phyloP scores from a whole-genome alignment of 2,797 vertebrate genomes.

The Decapterus maruadsi region DNA sequence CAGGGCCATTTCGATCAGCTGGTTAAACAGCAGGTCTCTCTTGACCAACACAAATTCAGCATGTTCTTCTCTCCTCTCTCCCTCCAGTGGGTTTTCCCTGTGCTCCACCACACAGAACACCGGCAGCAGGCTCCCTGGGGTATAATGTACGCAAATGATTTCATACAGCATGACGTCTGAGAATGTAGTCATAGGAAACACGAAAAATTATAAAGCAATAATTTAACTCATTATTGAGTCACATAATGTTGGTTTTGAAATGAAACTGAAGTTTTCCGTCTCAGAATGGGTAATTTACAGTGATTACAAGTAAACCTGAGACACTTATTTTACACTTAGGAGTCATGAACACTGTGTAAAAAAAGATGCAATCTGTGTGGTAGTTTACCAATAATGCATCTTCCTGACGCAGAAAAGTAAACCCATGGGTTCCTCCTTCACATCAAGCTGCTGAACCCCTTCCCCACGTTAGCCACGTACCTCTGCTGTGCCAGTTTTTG shows the following conservation, averaged over 20 bases:
- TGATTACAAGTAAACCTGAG: neutral
- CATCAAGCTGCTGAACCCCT: neutral
- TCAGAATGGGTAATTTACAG: neutral
- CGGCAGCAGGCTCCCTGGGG: conserved; percentile 93
- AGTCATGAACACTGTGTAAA: neutral
- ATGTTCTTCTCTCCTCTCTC: conserved; percentile 92
- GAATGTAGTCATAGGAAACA: neutral
- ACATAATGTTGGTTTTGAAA: neutral
- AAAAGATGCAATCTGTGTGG: neutral
- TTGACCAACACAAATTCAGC: conserved; percentile 96
- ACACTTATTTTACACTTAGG: neutral
- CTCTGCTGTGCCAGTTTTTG: conserved; percentile 93
- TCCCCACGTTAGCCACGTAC: conserved; percentile 74
- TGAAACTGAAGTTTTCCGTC: neutral
- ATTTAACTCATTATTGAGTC: neutral
- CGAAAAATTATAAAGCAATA: neutral
- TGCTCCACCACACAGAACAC: conserved; percentile 98
- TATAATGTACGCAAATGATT: conserved; percentile 19
- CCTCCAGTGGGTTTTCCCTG: conserved; percentile 90
- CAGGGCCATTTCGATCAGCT: conserved; percentile 96
- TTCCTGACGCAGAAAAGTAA: neutral
- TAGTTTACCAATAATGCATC: neutral
- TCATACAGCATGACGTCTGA: neutral
- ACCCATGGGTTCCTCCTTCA: neutral
- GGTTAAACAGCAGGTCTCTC: conserved; percentile 97